phyloP scores from a whole-genome alignment of 2,888 invertebrate species.

The Argyresthia goedartella region DNA sequence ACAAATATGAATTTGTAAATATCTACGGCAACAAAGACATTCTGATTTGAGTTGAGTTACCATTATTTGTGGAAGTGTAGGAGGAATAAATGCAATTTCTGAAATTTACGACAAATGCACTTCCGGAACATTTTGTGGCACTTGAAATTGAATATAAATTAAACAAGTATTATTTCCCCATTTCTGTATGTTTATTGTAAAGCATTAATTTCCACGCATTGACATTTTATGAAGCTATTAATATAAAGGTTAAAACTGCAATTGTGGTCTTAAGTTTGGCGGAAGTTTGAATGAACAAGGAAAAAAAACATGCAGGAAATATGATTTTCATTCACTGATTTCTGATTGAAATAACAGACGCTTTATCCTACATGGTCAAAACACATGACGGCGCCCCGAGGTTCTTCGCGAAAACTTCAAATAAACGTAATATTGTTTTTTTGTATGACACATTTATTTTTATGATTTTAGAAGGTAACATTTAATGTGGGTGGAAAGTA shows the following conservation, averaged over 20 bases:
- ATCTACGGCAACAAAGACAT: too few species aligned
- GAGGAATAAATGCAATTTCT: too few species aligned
- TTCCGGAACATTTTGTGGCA: too few species aligned
- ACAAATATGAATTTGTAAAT: too few species aligned
- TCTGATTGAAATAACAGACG: too few species aligned
- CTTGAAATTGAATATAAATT: too few species aligned
- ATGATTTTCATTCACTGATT: background rate
- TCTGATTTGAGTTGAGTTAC: too few species aligned
- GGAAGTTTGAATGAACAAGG: conserved; percentile 22
- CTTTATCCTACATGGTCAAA: background rate
- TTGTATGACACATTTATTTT: too few species aligned
- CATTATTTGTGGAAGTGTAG: too few species aligned
- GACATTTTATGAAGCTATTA: conserved; percentile 6
- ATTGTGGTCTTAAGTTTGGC: conserved; percentile 16
- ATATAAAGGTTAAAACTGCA: conserved; percentile 7
- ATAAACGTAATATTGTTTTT: background rate
- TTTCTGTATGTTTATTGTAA: too few species aligned
- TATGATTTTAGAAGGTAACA: background rate
- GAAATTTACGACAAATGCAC: too few species aligned
- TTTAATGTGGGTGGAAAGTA: background rate
- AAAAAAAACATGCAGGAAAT: background rate
- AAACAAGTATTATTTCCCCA: too few species aligned
- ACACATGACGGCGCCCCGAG: background rate
- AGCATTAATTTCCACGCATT: background rate
- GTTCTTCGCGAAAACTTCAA: background rate